These are phyloP conservation scores for Caenorhabditis remanei DNA, from an alignment of 1,140 invertebrate genomes.

Conservation along the genomic window DNA sequence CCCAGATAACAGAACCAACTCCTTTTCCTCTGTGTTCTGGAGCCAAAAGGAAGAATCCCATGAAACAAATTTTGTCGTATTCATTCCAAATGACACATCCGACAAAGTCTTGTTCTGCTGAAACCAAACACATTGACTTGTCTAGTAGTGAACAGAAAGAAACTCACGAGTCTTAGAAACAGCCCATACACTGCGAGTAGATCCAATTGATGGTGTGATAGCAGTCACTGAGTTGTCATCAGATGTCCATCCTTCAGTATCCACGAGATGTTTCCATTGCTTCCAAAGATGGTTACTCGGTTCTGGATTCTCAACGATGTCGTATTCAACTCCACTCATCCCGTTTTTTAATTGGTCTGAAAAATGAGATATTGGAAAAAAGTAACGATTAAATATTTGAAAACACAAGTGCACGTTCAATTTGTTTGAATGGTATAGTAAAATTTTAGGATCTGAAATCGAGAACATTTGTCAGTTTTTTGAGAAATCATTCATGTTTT, in stretches of 20 bases:
- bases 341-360: not conserved
- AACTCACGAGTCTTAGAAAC: slow-evolving; percentile 12
- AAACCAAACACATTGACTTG: no score
- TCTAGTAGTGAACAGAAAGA: not conserved
- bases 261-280: slow-evolving; percentile 18
- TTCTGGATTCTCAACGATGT: slow-evolving; percentile 31
- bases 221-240: slow-evolving; percentile 49
- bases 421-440: no score
- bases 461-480: no score
- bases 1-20: slow-evolving; percentile 34
- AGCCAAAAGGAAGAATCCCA: slow-evolving; percentile 18
- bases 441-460: no score
- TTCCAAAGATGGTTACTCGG: slow-evolving; percentile 14
- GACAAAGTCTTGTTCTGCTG: slow-evolving; percentile 9
- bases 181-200: slow-evolving; percentile 26
- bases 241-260: slow-evolving; percentile 24
- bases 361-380: not conserved
- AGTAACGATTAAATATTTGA: no score
- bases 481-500: no score
- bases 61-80: slow-evolving; percentile 33
- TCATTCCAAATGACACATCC: slow-evolving; percentile 48
- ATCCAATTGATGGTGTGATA: not conserved
- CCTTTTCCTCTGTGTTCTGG: slow-evolving; percentile 38
- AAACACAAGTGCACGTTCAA: no score
- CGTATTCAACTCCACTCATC: not conserved